These are phyloP conservation scores for Avahi laniger DNA, from an alignment of 2,797 vertebrate species.

Conservation along the genomic window DNA sequence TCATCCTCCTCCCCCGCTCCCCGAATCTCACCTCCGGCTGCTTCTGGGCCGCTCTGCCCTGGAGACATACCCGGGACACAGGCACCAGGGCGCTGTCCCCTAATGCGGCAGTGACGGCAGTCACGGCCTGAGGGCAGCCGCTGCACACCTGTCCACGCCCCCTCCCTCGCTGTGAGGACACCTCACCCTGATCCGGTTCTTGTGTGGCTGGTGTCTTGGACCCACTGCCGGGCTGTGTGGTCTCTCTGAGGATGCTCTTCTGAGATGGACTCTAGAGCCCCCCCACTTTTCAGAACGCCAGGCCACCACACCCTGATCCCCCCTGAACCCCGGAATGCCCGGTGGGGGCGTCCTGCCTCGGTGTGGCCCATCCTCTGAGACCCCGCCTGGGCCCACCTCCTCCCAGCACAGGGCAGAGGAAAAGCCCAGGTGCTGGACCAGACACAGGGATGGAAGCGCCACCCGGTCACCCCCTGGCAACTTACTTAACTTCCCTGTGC, in stretches of 20 bases:
- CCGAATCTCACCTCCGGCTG: background rate
- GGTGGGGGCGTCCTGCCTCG: background rate
- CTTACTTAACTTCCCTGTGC: background rate
- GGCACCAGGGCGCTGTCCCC: background rate
- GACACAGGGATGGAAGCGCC: no score
- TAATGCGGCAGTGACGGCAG: background rate
- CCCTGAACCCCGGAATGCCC: background rate
- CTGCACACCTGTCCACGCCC: background rate
- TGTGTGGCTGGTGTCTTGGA: no score
- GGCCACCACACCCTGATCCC: background rate
- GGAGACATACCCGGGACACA: background rate
- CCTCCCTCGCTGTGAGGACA: background rate
- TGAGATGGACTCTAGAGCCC: no score
- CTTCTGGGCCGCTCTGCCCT: background rate
- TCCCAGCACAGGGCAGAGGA: background rate
- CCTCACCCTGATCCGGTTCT: fast-evolving
- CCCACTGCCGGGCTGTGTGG: background rate
- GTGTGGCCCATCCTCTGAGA: background rate
- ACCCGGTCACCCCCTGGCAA: background rate
- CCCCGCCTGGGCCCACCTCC: background rate
- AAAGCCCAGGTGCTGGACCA: background rate
- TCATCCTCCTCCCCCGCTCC: background rate
- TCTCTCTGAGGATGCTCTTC: background rate
- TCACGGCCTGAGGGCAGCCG: background rate
- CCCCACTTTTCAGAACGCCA: fast-evolving